These are phyloP conservation scores for Oryzias celebensis DNA, from an alignment of 2,113 vertebrate species.

Conservation along the genomic window DNA sequence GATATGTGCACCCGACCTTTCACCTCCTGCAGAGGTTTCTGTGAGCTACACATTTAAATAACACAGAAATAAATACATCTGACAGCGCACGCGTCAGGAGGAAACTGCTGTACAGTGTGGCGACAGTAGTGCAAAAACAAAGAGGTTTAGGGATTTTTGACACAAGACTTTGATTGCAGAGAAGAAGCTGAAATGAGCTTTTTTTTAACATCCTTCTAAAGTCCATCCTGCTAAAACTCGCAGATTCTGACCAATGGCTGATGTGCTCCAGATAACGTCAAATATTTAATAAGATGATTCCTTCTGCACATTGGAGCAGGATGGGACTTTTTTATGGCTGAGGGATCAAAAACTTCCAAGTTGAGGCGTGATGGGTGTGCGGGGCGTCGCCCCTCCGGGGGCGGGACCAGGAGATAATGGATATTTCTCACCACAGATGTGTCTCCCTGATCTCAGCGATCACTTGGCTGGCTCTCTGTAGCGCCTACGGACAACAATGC, in stretches of 20 bases:
- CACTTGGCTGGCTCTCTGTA: constrained; percentile 96
- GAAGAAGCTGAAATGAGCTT: constrained; percentile 14
- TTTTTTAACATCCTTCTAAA: constrained; percentile 13
- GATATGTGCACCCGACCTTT: constrained; percentile 57
- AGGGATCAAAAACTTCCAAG: constrained; percentile 24
- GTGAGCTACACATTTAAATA: constrained; percentile 43
- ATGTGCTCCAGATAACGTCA: constrained; percentile 23
- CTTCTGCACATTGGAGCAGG: constrained; percentile 18
- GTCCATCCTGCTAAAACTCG: too few species aligned
- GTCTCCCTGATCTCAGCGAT: constrained; percentile 98
- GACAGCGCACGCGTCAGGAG: constrained; percentile 25
- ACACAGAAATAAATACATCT: constrained; percentile 55
- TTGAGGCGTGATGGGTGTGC: constrained; percentile 30
- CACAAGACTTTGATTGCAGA: constrained; percentile 32
- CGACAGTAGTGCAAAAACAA: constrained; percentile 48
- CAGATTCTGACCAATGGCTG: constrained; percentile 9
- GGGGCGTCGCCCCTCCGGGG: constrained; percentile 12
- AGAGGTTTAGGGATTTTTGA: constrained; percentile 18
- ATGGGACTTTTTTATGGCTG: constrained; percentile 36
- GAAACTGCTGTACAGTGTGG: constrained; percentile 30
- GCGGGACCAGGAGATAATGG: constrained; percentile 17
- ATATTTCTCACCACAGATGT: constrained; percentile 89
- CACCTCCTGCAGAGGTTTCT: neutral
- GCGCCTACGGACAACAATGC: constrained; percentile 77
- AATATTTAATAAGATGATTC: constrained; percentile 18